phyloP scores from a whole-genome alignment of 2,888 invertebrate species.

The Hypolimnas misippus region DNA sequence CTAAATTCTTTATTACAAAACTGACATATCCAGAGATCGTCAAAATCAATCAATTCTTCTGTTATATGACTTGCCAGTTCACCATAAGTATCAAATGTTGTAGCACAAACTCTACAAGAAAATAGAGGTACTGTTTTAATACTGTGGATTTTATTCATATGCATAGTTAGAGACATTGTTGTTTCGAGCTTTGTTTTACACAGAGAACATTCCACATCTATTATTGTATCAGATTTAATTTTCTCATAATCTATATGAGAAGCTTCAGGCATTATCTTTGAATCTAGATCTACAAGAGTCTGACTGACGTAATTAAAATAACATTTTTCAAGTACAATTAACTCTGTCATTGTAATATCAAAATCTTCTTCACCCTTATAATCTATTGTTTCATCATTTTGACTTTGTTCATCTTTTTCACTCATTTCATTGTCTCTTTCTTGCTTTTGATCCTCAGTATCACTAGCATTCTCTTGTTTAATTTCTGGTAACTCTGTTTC shows the following conservation, averaged over 20 bases:
- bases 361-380: constrained; percentile 75
- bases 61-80: constrained; percentile 64
- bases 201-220: constrained; percentile 60
- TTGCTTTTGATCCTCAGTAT: constrained; percentile 47
- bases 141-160: constrained; percentile 70
- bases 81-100: constrained; percentile 62
- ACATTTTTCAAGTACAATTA: constrained; percentile 70
- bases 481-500: constrained; percentile 54
- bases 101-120: constrained; percentile 71
- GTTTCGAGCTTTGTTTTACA: constrained; percentile 60
- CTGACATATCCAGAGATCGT: constrained; percentile 78
- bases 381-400: constrained; percentile 46
- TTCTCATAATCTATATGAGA: constrained; percentile 63
- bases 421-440: constrained; percentile 35
- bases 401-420: constrained; percentile 39
- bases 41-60: constrained; percentile 69
- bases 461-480: constrained; percentile 53
- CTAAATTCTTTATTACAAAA: constrained; percentile 80
- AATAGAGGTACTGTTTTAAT: constrained; percentile 64
- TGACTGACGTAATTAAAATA: constrained; percentile 70
- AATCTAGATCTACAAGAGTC: constrained; percentile 57
- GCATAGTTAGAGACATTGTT: constrained; percentile 54
- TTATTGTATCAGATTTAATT: constrained; percentile 49
- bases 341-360: constrained; percentile 74
- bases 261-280: constrained; percentile 57